Conservation (phyloP, 1,140 invertebrate species). For the Oscheius sp. region DNA sequence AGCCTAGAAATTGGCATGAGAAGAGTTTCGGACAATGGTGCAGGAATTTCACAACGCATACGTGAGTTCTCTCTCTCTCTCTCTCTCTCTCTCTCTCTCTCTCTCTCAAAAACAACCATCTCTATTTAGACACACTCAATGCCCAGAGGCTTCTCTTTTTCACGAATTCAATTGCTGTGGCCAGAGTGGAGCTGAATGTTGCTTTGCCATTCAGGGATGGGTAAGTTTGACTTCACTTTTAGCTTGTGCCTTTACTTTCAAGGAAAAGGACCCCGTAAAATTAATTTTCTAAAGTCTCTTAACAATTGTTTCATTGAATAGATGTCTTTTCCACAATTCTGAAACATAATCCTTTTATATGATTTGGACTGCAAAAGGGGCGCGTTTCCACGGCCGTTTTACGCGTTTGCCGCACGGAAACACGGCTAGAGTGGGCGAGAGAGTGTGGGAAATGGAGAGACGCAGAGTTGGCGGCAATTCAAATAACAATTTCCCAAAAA, state of each 20-base stretch:
- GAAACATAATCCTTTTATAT: too few relatives aligned
- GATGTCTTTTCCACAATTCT: too few relatives aligned
- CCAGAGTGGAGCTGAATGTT: background rate
- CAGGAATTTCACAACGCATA: background rate
- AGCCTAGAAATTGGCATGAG: background rate
- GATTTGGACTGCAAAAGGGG: too few relatives aligned
- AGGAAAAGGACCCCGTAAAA: too few relatives aligned
- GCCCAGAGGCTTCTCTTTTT: background rate
- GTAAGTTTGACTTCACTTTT: background rate
- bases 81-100: background rate
- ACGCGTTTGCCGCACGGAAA: too few relatives aligned
- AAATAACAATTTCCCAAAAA: background rate
- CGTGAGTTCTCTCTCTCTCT: background rate
- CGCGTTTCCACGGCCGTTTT: too few relatives aligned
- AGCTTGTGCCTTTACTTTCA: too few relatives aligned
- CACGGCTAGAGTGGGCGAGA: too few relatives aligned
- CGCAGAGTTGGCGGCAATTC: too few relatives aligned
- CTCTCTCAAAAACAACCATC: background rate
- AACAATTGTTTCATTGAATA: too few relatives aligned
- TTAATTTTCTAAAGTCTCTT: too few relatives aligned
- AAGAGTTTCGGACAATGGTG: slow-evolving; percentile 1
- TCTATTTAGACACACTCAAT: background rate
- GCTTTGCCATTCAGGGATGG: background rate
- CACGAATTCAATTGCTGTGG: background rate
- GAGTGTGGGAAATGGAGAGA: too few relatives aligned